Conservation (phyloP, 2,888 invertebrate species). For the Drosophila fungiperda region DNA sequence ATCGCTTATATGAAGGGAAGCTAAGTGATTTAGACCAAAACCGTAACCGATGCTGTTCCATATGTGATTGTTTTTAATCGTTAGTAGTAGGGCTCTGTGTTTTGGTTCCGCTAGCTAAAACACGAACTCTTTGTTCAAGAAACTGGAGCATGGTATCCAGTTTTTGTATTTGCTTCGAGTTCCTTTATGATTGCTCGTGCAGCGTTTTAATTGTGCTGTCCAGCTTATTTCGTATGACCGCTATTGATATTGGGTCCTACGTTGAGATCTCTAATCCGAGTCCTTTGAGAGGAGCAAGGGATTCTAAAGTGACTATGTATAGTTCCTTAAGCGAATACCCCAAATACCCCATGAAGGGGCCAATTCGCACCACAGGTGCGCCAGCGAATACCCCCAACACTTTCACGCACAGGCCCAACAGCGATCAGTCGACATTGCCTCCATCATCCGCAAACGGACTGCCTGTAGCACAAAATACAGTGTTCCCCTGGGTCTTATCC, state of each 20-base stretch:
- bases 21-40: not conserved
- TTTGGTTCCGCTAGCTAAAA: not conserved
- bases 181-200: not conserved
- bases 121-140: not conserved
- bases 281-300: not conserved
- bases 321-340: not conserved
- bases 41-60: not conserved
- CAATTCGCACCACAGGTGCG: too few species aligned
- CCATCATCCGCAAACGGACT: too few species aligned
- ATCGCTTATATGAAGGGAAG: too few species aligned
- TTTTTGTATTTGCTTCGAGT: not conserved
- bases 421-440: too few species aligned
- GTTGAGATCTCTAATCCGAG: too few species aligned
- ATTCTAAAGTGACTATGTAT: not conserved
- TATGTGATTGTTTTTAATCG: too few species aligned
- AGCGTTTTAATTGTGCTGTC: not conserved
- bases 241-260: not conserved
- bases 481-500: too few species aligned
- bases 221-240: not conserved
- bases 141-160: not conserved
- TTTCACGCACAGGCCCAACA: too few species aligned
- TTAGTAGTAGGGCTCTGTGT: not conserved
- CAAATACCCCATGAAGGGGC: too few species aligned
- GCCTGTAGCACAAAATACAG: too few species aligned
- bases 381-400: too few species aligned